Evolutionary conservation across 2,888 invertebrate genomes (phyloP), one percentile per base, ranked within the genome.

Genomic region (Polydrusus pterygomalis): DNA sequence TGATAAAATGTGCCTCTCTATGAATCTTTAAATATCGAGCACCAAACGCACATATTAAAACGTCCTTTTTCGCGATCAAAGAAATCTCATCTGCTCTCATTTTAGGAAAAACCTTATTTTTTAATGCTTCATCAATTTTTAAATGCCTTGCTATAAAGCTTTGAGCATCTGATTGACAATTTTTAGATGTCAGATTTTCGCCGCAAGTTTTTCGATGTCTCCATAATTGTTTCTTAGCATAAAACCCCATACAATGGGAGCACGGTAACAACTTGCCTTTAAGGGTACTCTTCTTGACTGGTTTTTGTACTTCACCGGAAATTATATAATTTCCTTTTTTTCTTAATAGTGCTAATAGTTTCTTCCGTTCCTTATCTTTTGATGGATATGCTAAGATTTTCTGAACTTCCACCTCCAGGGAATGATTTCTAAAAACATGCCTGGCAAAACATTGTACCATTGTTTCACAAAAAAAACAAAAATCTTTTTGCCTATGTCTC

Each of bases 221-320:
- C 74, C 78, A 81, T 17, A 81, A 62, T 8, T 72, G 70, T 73
- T 79, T 81, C 9, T 65, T 17, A 3, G 80, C 78, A 74, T 75
- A 81, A 56, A 77, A 80, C 0, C 80, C 81, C 15, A 78, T 60
- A 71, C 81, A 81, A 64, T 77, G 49, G 20, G 47, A 65, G 68
- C 80, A 81, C 5, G 80, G 79, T 18, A 81, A 65, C 11, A 25
- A 34, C 3, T 51, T 25, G 5, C 18, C 38, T 38, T 38, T 38
- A n/a, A n/a, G n/a, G n/a, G n/a, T n/a, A n/a, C n/a, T n/a, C n/a
- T n/a, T n/a, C n/a, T n/a, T n/a, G n/a, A n/a, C n/a, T n/a, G n/a
- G n/a, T n/a, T n/a, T n/a, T n/a, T n/a, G n/a, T n/a, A n/a, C n/a
- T n/a, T n/a, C n/a, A n/a, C n/a, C n/a, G n/a, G n/a, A n/a, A n/a